phyloP scores from a whole-genome alignment of 1,140 invertebrate genomes.

The Epicauta chinensis region DNA sequence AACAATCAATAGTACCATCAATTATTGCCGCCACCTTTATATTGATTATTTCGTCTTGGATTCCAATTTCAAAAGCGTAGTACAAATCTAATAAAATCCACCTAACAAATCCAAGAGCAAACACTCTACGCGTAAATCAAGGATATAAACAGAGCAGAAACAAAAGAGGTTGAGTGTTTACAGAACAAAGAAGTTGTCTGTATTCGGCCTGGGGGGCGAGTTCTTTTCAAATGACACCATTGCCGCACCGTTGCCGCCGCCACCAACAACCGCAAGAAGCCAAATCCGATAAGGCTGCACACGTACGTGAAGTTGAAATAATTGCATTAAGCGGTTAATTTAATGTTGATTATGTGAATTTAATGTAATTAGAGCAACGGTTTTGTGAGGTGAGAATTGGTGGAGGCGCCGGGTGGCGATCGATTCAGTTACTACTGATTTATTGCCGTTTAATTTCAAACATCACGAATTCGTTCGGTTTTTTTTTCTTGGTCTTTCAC shows the following conservation, averaged over 20 bases:
- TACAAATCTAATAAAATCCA: conserved; percentile 1
- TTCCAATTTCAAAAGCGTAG: too few relatives aligned
- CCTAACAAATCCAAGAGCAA: conserved; percentile 13
- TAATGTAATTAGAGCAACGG: not conserved
- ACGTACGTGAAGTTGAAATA: too few relatives aligned
- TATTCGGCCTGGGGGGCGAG: conserved; percentile 1
- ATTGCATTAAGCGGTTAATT: too few relatives aligned
- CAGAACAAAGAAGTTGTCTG: conserved; percentile 12
- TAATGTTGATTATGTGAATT: not conserved
- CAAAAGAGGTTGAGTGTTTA: conserved; percentile 14
- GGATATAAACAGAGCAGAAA: conserved; percentile 7
- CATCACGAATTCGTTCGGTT: too few relatives aligned
- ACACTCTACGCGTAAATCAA: conserved; percentile 6
- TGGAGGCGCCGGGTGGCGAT: too few relatives aligned
- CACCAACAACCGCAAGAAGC: not conserved
- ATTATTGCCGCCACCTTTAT: too few relatives aligned
- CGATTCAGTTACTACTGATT: not conserved
- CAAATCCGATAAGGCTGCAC: too few relatives aligned
- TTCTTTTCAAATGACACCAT: conserved; percentile 2
- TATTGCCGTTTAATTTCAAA: conserved; percentile 12
- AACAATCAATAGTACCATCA: too few relatives aligned
- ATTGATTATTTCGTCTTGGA: too few relatives aligned
- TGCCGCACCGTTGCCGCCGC: not conserved
- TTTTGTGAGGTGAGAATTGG: conserved; percentile 1
- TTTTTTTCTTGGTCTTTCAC: too few relatives aligned